Conservation (phyloP, 2,888 invertebrate genomes). For the Parnassius orleans region DNA sequence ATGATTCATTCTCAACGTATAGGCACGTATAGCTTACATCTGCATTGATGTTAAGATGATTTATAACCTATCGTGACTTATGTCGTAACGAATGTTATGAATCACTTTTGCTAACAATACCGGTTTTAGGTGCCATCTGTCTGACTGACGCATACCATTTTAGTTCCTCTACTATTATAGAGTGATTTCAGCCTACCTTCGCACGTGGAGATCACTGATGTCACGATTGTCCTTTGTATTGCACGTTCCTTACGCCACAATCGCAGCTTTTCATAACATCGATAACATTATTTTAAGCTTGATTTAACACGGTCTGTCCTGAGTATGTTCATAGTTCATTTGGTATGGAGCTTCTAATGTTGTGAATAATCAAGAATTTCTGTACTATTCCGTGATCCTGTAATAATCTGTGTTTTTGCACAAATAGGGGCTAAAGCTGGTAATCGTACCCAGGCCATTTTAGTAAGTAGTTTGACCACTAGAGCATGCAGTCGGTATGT, state of each 20-base stretch:
- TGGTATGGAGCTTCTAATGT: too few relatives aligned
- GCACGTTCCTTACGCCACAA: slow-evolving; percentile 23
- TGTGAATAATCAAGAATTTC: too few relatives aligned
- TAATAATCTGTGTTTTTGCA: not conserved
- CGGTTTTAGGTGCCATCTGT: slow-evolving; percentile 26
- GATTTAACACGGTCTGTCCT: not conserved
- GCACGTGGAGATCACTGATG: slow-evolving; percentile 1
- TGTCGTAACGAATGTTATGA: slow-evolving; percentile 18
- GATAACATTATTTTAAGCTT: not conserved
- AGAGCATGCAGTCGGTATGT: too few relatives aligned
- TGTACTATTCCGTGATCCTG: not conserved
- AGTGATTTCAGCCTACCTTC: slow-evolving; percentile 8
- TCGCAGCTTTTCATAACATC: slow-evolving; percentile 9
- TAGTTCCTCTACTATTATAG: not conserved
- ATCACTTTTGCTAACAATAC: slow-evolving; percentile 26
- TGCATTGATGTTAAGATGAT: slow-evolving; percentile 18
- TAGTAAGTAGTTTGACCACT: too few relatives aligned
- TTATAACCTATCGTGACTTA: slow-evolving; percentile 20
- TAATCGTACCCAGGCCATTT: too few relatives aligned
- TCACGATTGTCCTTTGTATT: slow-evolving; percentile 11
- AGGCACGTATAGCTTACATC: slow-evolving; percentile 1
- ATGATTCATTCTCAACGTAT: slow-evolving; percentile 8
- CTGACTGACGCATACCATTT: slow-evolving; percentile 11
- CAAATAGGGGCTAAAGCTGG: too few relatives aligned
- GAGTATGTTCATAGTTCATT: too few relatives aligned